Evolutionary conservation across 2,797 vertebrate genomes (phyloP), one percentile per base, ranked within the genome.

Genomic region (Lutjanus argentimaculatus): DNA sequence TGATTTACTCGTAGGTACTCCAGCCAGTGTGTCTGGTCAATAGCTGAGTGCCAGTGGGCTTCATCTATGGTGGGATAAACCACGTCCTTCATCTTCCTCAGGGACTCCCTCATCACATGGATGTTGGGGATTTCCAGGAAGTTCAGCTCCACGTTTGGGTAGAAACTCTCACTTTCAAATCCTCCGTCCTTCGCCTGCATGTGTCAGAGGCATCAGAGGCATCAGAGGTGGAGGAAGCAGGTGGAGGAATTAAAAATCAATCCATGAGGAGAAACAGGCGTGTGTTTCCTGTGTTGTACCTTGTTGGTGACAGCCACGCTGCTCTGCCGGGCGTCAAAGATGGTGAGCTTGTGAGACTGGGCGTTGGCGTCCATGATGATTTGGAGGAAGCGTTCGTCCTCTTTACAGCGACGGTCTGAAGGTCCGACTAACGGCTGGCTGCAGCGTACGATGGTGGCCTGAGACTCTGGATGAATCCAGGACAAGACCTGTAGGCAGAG

Each of bases 331-430:
- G 98, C 98, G 42, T 99, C 98, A 14, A 99, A 99, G 88, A 99
- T 96, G 82, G 94, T 96, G 49, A 99, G 96, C 84, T 99, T 99
- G 88, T 99, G 98, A 11, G 98, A 98, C 90, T 99, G 98, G 21
- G 98, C 98, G 1, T 99, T 99, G 84, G 98, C 97, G 25, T 99
- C 98, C 97, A 99, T 98, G 91, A 99, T 97, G 43, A 96, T 96
- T 75, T 99, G 98, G 68, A 99, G 92, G 70, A 97, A 96, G 68
- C 96, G 97, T 65, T 99, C 98, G 19, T 99, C 98, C 72, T 99
- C 98, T 92, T 98, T 99, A 81, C 98, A 98, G 69, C 97, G 97
- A 2, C 97, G 98, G 88, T 99, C 98, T 10, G 93, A 96, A 0
- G 97, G 96, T 30, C 98, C 98, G 0, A 99, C 97, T 2, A 98